These are phyloP conservation scores for Cheilosia vulpina DNA, from an alignment of 2,888 invertebrate genomes.

Conservation along the genomic window DNA sequence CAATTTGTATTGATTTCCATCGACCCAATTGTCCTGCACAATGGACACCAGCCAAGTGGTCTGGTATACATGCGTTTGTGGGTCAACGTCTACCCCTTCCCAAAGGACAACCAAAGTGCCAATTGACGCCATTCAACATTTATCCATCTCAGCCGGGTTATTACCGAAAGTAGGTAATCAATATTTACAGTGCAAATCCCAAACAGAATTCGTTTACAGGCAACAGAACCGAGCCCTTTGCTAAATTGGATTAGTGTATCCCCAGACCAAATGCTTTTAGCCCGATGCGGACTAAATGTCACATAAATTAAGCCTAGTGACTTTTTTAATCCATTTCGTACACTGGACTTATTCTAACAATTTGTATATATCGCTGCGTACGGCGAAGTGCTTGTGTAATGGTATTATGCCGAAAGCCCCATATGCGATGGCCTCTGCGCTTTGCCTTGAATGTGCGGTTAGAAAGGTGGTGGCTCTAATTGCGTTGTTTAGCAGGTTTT, in stretches of 20 bases:
- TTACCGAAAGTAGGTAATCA: neutral
- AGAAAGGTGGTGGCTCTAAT: constrained; percentile 44
- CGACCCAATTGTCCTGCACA: constrained; percentile 10
- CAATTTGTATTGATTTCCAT: constrained; percentile 23
- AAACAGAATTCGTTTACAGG: neutral
- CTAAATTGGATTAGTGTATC: constrained; percentile 47
- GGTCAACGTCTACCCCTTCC: constrained; percentile 11
- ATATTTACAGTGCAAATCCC: constrained; percentile 26
- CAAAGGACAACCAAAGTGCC: constrained; percentile 10
- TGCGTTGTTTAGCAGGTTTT: constrained; percentile 49
- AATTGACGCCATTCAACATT: constrained; percentile 13
- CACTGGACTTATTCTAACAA: constrained; percentile 2
- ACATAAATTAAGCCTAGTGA: constrained; percentile 45
- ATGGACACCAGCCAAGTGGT: neutral
- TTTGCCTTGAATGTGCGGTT: constrained; percentile 14
- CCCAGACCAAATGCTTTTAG: neutral
- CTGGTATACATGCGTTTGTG: constrained; percentile 4
- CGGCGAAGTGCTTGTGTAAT: constrained; percentile 10
- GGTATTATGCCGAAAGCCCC: constrained; percentile 30
- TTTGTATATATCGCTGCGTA: neutral
- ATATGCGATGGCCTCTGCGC: constrained; percentile 13
- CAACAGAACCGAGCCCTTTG: neutral
- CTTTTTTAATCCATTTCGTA: constrained; percentile 46
- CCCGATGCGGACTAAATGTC: constrained; percentile 30
- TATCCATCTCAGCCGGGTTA: neutral